phyloP scores from a whole-genome alignment of 2,797 vertebrate genomes.

The Tauraco hartlaubi region DNA sequence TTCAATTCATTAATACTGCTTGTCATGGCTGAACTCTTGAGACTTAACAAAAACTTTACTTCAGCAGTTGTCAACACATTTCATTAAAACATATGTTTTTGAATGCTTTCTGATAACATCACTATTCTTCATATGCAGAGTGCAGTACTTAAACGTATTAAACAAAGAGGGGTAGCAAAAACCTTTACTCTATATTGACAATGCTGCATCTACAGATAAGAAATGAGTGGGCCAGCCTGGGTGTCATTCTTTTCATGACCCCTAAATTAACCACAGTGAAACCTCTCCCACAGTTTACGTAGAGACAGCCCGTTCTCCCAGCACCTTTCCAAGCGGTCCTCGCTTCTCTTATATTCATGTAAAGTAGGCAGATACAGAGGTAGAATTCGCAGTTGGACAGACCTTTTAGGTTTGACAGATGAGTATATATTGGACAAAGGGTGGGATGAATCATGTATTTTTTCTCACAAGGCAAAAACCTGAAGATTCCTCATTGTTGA shows the following conservation, averaged over 20 bases:
- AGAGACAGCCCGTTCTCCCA: not conserved
- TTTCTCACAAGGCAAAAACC: not conserved
- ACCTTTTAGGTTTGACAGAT: not conserved
- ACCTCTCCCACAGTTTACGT: not conserved
- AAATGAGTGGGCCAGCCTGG: not conserved
- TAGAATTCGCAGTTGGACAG: not conserved
- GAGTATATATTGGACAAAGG: not conserved
- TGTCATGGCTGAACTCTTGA: constrained; percentile 79
- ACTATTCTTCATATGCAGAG: constrained; percentile 65
- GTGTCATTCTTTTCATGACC: not conserved
- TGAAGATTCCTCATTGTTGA: not conserved
- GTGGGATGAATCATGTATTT: not conserved
- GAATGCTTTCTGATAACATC: constrained; percentile 67
- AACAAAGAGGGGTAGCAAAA: constrained; percentile 13
- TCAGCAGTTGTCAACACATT: constrained; percentile 80
- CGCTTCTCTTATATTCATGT: not conserved
- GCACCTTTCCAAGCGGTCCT: not conserved
- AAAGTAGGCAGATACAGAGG: not conserved
- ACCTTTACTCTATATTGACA: constrained; percentile 7
- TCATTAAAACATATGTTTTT: constrained; percentile 75
- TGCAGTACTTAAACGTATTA: constrained; percentile 76
- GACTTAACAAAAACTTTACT: constrained; percentile 80
- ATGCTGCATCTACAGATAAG: not conserved
- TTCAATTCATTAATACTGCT: constrained; percentile 82
- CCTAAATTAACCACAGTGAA: not conserved